Base-by-base conservation (phyloP, 1,140 invertebrate species). In the Zophobas atratus region DNA sequence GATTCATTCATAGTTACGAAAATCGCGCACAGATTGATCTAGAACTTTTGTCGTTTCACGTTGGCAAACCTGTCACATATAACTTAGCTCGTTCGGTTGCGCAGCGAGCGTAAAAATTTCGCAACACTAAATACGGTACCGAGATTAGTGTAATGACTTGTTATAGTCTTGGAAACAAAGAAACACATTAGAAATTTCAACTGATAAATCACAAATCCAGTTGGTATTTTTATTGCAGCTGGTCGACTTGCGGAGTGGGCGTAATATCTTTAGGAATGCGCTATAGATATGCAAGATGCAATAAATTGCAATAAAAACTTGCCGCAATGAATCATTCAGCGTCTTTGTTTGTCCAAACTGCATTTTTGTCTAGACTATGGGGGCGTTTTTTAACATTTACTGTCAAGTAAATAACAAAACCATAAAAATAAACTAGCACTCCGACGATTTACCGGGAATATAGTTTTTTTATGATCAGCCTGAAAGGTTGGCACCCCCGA, bases 281-380 rank as follows among this genome's bases (percentile, higher is more conserved):
- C 55, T 63, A 70, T 70, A 77, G 57, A 77, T 77, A 70, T 70
- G 60, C 51, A 76, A 75, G 73, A 76, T 76, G 75, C 73, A 71
- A 77, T 78, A 80, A 77, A 80, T 78, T 72, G 76, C 79, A 77
- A 77, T 77, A 80, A 80, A 80, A 80, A 80, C 70, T 74, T 77
- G 76, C 43, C 49, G 76, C 76, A 77, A 80, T 80, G 79, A 80
- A 80, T 80, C 79, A 80, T 77, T 80, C 79, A 53, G 39, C 76
- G 70, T 80, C 72, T 80, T 77, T 79, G 63, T 77, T 80, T 78
- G 79, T 70, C 76, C 71, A 75, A 78, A 78, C 76, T 78, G 79
- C 79, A 80, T 80, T 80, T 80, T 80, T 80, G 79, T 80, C 79
- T 80, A 80, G 79, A 80, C 79, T 77, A 75, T 73, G 79, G 73